These are phyloP conservation scores for Tinea pellionella DNA, from an alignment of 2,888 invertebrate genomes.

Conservation along the genomic window DNA sequence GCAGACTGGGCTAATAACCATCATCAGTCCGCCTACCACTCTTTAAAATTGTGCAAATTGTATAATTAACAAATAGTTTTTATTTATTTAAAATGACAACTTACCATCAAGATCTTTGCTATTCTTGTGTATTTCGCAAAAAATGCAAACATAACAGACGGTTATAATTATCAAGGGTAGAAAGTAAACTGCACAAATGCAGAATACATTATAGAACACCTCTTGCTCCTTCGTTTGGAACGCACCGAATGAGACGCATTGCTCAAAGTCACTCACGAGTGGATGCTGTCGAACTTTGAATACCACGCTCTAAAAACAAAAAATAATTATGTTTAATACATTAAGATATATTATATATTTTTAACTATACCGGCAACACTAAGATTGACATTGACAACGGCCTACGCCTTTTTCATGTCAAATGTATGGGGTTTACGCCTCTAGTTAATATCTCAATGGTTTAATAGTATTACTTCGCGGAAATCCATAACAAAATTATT, in stretches of 20 bases:
- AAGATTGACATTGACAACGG: too few species aligned
- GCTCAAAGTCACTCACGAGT: slow-evolving; percentile 71
- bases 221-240: slow-evolving; percentile 74
- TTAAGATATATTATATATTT: too few species aligned
- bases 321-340: slow-evolving; percentile 15
- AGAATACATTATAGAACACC: slow-evolving; percentile 78
- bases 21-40: too few species aligned
- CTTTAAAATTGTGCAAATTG: too few species aligned
- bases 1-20: too few species aligned
- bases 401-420: too few species aligned
- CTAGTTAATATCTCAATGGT: too few species aligned
- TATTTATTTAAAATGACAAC: slow-evolving; percentile 17
- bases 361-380: too few species aligned
- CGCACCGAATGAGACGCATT: slow-evolving; percentile 83
- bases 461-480: too few species aligned
- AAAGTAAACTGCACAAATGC: slow-evolving; percentile 80
- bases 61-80: too few species aligned
- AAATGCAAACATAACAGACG: slow-evolving; percentile 77
- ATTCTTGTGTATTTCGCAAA: slow-evolving; percentile 77
- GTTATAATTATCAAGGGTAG: slow-evolving; percentile 79
- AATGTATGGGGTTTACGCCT: too few species aligned
- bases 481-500: too few species aligned
- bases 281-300: slow-evolving; percentile 79
- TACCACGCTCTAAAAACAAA: slow-evolving; percentile 74
- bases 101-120: slow-evolving; percentile 71